Evolutionary conservation across 2,113 vertebrate species (phyloP).

Genomic region (Tiliqua scincoides): DNA sequence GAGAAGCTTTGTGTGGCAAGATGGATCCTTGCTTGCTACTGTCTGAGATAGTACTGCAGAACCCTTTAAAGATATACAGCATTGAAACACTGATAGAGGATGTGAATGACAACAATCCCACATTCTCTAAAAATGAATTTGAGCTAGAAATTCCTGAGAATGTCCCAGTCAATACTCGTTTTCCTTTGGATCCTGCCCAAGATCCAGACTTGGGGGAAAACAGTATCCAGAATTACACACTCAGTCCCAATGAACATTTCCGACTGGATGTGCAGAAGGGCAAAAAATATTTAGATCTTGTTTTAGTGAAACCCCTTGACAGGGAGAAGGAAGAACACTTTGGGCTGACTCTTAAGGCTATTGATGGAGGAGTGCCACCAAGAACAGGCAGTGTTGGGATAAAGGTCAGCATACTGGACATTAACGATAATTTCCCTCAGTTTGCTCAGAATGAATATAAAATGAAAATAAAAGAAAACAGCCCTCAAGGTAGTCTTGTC

Average conservation of each 20-base stretch:
- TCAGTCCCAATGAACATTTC: slow-evolving; percentile 63
- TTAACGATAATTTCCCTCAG: slow-evolving; percentile 73
- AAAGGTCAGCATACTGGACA: slow-evolving; percentile 62
- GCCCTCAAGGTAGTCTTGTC: slow-evolving; percentile 53
- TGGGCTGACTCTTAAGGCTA: slow-evolving; percentile 55
- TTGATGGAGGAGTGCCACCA: slow-evolving; percentile 49
- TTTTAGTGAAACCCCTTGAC: slow-evolving; percentile 63
- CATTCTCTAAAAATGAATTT: slow-evolving; percentile 70
- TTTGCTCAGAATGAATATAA: slow-evolving; percentile 67
- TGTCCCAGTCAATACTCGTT: slow-evolving; percentile 32
- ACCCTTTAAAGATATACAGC: slow-evolving; percentile 78
- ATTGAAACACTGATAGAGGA: slow-evolving; percentile 67
- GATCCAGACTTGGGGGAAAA: slow-evolving; percentile 70
- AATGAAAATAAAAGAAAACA: slow-evolving; percentile 62
- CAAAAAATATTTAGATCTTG: slow-evolving; percentile 41
- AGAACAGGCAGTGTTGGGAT: slow-evolving; percentile 53
- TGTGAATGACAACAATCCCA: slow-evolving; percentile 62
- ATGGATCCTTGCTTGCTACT: slow-evolving; percentile 72
- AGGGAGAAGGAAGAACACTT: slow-evolving; percentile 48
- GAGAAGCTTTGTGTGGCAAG: slow-evolving; percentile 79
- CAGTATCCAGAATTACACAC: slow-evolving; percentile 61
- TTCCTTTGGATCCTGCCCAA: slow-evolving; percentile 56
- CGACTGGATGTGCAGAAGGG: slow-evolving; percentile 26
- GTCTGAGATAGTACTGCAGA: slow-evolving; percentile 82
- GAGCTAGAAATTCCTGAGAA: slow-evolving; percentile 59